A percentile compares a stretch with the other conserved stretches of the same genome.
phyloP scores from a whole-genome alignment of 2,113 vertebrate genomes.

The Grantiella picta region DNA sequence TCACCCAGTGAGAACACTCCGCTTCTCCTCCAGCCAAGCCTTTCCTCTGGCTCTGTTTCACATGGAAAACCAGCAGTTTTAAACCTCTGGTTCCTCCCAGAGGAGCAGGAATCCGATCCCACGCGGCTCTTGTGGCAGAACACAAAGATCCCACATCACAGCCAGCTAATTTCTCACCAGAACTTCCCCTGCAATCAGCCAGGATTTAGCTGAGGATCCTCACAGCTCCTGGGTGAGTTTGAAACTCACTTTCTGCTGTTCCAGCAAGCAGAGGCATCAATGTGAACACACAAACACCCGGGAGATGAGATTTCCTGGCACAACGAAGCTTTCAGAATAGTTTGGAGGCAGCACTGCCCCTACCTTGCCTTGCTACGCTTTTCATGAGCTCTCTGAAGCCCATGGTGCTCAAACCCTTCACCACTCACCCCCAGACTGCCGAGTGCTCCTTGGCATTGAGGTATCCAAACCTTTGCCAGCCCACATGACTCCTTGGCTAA shows the following conservation, averaged over 20 bases:
- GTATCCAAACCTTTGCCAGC: not conserved
- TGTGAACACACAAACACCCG: fast-evolving
- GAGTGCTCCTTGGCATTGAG: not conserved
- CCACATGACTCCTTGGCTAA: not conserved
- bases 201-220: not conserved
- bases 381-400: not conserved
- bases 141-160: not conserved
- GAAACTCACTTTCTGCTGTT: not conserved
- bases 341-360: not conserved
- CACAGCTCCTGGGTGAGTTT: not conserved
- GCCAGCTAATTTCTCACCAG: not conserved
- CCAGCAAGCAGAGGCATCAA: not conserved
- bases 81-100: not conserved
- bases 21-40: not conserved
- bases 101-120: not conserved
- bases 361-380: not conserved
- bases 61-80: not conserved
- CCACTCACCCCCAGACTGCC: not conserved
- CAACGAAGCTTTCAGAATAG: fast-evolving
- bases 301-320: not conserved
- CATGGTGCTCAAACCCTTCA: not conserved
- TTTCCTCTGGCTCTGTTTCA: not conserved
- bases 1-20: not conserved
- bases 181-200: fast-evolving
- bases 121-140: fast-evolving